phyloP scores from a whole-genome alignment of 2,113 vertebrate genomes.

The Platysteira castanea region DNA sequence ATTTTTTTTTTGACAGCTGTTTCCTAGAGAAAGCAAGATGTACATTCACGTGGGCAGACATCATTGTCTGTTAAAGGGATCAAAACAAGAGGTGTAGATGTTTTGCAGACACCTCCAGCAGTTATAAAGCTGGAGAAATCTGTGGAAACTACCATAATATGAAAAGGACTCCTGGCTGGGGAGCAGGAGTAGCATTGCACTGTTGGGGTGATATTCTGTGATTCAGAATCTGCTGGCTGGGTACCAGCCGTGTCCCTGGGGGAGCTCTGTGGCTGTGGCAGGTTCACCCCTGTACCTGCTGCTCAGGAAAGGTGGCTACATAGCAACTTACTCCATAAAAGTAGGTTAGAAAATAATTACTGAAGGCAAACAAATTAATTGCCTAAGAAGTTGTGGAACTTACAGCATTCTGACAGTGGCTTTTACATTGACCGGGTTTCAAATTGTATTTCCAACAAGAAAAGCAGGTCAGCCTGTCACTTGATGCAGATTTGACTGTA shows the following conservation, averaged over 20 bases:
- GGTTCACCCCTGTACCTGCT: neutral
- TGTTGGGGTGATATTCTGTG: neutral
- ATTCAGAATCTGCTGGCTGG: neutral
- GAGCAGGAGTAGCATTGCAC: neutral
- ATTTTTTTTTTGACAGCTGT: neutral
- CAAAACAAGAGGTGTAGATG: neutral
- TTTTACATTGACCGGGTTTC: neutral
- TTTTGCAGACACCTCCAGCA: neutral
- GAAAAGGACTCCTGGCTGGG: neutral
- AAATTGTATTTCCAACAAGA: neutral
- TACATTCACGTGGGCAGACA: neutral
- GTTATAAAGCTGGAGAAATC: neutral
- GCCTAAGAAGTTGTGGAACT: neutral
- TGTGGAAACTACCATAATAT: neutral
- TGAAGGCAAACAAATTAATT: neutral
- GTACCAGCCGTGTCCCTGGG: neutral
- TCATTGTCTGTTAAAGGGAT: neutral
- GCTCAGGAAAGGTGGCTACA: neutral
- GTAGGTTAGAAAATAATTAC: neutral
- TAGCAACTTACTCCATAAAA: neutral
- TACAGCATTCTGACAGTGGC: neutral
- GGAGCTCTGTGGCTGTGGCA: fast-evolving
- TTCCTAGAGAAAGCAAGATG: neutral
- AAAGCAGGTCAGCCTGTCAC: neutral
- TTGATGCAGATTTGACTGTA: neutral